Evolutionary conservation across 2,888 invertebrate species (phyloP).

Genomic region (Griposia aprilina): DNA sequence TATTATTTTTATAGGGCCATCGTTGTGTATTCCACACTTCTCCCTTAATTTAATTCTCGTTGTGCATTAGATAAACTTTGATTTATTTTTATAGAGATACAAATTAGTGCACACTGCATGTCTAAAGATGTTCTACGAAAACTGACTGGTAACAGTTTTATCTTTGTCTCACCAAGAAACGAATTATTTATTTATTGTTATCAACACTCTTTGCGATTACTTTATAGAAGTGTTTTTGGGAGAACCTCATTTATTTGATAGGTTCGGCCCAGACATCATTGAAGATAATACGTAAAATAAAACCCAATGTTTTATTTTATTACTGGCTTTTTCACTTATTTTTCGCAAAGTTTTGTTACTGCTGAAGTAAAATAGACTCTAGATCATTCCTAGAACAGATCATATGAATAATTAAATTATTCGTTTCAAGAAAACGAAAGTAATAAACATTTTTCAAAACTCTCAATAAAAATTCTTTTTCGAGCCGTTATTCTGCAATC

Average conservation of each 20-base stretch:
- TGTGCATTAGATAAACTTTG: background rate
- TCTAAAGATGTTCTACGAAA: background rate
- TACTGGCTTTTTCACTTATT: background rate
- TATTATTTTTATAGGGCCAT: background rate
- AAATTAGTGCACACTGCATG: background rate
- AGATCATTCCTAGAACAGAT: background rate
- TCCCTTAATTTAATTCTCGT: background rate
- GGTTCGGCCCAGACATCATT: conserved; percentile 28
- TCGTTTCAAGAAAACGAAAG: background rate
- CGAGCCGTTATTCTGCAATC: background rate
- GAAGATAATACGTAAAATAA: conserved; percentile 32
- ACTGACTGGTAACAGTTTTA: background rate
- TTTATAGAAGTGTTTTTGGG: conserved; percentile 32
- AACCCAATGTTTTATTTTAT: conserved; percentile 33
- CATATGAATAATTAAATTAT: background rate
- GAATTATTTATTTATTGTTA: conserved; percentile 17
- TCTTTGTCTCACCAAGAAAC: background rate
- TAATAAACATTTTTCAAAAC: background rate
- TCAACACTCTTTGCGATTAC: conserved; percentile 44
- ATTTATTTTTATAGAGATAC: background rate
- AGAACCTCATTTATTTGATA: conserved; percentile 40
- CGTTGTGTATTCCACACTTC: no score
- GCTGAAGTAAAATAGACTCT: background rate
- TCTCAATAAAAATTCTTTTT: background rate
- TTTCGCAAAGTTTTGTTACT: background rate